phyloP scores from a whole-genome alignment of 1,140 invertebrate genomes.

The Trichonephila inaurata region DNA sequence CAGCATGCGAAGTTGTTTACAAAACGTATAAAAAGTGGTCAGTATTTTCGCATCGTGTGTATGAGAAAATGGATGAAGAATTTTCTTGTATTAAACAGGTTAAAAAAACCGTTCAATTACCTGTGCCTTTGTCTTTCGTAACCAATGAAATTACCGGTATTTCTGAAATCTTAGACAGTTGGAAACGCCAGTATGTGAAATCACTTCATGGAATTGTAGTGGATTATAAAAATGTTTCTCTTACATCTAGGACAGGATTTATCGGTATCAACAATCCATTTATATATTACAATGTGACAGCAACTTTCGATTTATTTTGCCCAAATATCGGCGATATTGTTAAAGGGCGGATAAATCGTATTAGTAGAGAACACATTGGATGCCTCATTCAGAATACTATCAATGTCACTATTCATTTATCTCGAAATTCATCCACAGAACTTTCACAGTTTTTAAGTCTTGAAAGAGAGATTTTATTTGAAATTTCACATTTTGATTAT shows the following conservation, averaged over 20 bases:
- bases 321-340: slow-evolving; percentile 45
- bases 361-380: slow-evolving; percentile 42
- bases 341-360: slow-evolving; percentile 41
- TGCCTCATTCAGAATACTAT: slow-evolving; percentile 24
- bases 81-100: slow-evolving; percentile 53
- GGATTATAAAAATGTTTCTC: slow-evolving; percentile 31
- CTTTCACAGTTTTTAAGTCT: slow-evolving; percentile 1
- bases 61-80: background rate
- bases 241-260: background rate
- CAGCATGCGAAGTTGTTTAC: too few relatives aligned
- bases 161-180: slow-evolving; percentile 12
- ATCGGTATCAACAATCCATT: background rate
- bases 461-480: slow-evolving; percentile 11
- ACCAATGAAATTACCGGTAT: slow-evolving; percentile 26
- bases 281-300: background rate
- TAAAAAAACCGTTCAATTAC: background rate
- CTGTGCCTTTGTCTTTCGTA: background rate
- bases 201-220: slow-evolving; percentile 39
- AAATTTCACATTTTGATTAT: background rate
- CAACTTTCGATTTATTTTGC: slow-evolving; percentile 37
- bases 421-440: background rate
- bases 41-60: too few relatives aligned
- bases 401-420: slow-evolving; percentile 14
- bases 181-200: slow-evolving; percentile 37
- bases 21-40: too few relatives aligned